Conservation (phyloP, 2,797 vertebrate genomes). For the Serranus cabrilla region DNA sequence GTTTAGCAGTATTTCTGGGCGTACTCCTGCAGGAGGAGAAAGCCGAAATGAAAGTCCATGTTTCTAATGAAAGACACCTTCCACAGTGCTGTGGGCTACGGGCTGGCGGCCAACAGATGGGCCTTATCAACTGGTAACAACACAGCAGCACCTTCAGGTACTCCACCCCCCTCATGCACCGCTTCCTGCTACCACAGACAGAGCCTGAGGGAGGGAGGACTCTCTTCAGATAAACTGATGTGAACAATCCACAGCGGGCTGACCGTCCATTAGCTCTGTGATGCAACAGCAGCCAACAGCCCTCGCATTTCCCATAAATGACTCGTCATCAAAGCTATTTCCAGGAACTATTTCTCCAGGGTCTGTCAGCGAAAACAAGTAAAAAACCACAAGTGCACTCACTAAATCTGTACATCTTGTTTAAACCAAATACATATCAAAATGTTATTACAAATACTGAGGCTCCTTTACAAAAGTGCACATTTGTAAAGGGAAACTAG, state of each 20-base stretch:
- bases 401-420: conserved; percentile 6
- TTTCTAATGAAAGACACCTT: conserved; percentile 68
- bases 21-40: conserved; percentile 33
- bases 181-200: conserved; percentile 33
- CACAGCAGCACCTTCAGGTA: conserved; percentile 49
- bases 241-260: conserved; percentile 39
- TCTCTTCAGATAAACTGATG: conserved; percentile 41
- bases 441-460: not conserved
- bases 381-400: conserved; percentile 40
- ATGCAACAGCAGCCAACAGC: conserved; percentile 62
- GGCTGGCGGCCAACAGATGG: conserved; percentile 62
- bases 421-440: not conserved
- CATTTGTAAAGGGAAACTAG: not conserved
- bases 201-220: conserved; percentile 37
- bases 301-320: conserved; percentile 80
- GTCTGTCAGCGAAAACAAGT: conserved; percentile 58
- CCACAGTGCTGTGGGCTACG: conserved; percentile 10
- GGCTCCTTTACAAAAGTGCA: too few relatives aligned
- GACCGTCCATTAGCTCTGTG: conserved; percentile 68
- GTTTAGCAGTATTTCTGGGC: conserved; percentile 26
- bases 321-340: conserved; percentile 69
- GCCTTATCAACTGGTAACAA: conserved; percentile 36
- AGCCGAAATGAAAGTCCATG: conserved; percentile 40
- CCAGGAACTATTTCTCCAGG: conserved; percentile 78
- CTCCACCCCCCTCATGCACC: conserved; percentile 12